Evolutionary conservation across 2,888 invertebrate species (phyloP).

Genomic region (Hyposoter didymator): DNA sequence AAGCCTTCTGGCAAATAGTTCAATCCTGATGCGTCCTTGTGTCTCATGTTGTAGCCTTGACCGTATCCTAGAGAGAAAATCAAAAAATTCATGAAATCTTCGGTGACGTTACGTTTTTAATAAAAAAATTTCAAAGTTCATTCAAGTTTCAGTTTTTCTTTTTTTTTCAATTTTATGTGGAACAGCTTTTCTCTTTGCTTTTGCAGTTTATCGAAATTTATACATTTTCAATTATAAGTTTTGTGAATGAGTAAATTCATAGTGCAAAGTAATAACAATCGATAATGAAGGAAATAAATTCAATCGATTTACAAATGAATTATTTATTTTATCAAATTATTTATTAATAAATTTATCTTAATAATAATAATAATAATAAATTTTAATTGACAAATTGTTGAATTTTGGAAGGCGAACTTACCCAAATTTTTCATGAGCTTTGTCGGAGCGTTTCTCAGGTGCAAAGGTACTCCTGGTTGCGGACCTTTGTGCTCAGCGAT

Average conservation of each 20-base stretch:
- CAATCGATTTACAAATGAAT: too few relatives aligned
- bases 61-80: conserved; percentile 86
- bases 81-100: background rate
- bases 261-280: background rate
- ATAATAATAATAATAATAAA: too few relatives aligned
- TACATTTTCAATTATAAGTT: too few relatives aligned
- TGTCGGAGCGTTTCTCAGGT: conserved; percentile 92
- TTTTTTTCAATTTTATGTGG: background rate
- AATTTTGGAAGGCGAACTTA: conserved; percentile 73
- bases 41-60: conserved; percentile 86
- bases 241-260: too few relatives aligned
- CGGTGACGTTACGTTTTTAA: background rate
- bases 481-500: conserved; percentile 88
- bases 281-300: background rate
- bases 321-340: too few relatives aligned
- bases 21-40: conserved; percentile 86
- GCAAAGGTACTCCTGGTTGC: conserved; percentile 91
- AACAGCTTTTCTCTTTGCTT: too few relatives aligned
- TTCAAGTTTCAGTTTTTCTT: background rate
- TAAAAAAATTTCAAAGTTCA: background rate
- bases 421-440: conserved; percentile 91
- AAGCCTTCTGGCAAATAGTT: conserved; percentile 89
- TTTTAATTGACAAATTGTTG: background rate
- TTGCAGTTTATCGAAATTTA: too few relatives aligned
- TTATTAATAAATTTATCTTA: too few relatives aligned